Evolutionary conservation across 2,113 vertebrate genomes (phyloP), one percentile per base, ranked within the genome.

Genomic region (Uria lomvia): DNA sequence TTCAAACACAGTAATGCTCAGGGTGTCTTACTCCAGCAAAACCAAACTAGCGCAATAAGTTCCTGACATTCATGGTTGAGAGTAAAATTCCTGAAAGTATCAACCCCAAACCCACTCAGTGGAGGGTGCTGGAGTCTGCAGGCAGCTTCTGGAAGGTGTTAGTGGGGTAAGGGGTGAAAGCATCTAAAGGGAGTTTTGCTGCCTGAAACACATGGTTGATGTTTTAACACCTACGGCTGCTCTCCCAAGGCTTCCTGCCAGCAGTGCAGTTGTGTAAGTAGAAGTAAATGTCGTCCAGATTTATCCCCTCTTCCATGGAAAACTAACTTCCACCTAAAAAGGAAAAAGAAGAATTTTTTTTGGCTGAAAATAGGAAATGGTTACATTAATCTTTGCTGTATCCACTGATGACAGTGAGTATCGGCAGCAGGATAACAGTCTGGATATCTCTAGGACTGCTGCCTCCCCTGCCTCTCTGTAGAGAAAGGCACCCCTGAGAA

Each of bases 371-470:
- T 49, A 38, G 8, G 21, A 76, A 90, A 24, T 13, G 1, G 1
- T 80, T 53, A 3, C 30, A 12, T 43, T 67, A 9, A 15, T n/a
- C 34, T 82, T 68, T 85, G 8, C 49, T 86, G 6, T 47, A 27
- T 15, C 9, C 24, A 8, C 21, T 32, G 36, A 21, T 22, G 38
- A 65, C 75, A 72, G 34, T 56, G 4, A 1, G 0, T 63, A 8
- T 15, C 68, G 18, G 17, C 10, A 81, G 36, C n/a, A 45, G 12
- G 24, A 21, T 55, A 45, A 12, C 6, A 40, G 11, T 18, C 30
- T 88, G 47, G 8, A 8, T 63, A 43, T 23, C 47, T 80, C 11
- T 14, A 23, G 56, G 5, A 55, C 24, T 68, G n/a, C 38, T 71
- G 21, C 23, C 11, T 38, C 23, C 8, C 47, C 20, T 79, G 2